A percentile compares a stretch with the other conserved stretches of the same genome.
Evolutionary conservation across 2,888 invertebrate species (phyloP).

Genomic region (Xylota sylvarum): DNA sequence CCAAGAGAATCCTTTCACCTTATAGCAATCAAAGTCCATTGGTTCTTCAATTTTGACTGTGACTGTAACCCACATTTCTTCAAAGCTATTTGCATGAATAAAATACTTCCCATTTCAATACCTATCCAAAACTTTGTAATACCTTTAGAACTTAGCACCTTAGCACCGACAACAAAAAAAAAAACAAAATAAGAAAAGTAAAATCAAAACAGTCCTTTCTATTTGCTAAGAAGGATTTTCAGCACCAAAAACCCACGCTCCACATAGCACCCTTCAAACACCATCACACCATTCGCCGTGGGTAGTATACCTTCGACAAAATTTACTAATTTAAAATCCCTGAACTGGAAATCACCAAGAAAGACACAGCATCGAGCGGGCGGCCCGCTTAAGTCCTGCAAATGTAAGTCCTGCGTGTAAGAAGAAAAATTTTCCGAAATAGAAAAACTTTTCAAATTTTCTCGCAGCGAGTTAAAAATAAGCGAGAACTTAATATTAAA

Average conservation of each 20-base stretch:
- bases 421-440: conserved; percentile 48
- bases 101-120: background rate
- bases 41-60: background rate
- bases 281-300: background rate
- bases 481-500: conserved; percentile 70
- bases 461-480: conserved; percentile 69
- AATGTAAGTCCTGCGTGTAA: no score
- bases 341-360: conserved; percentile 68
- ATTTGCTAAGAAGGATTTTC: conserved; percentile 32
- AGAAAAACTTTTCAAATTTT: conserved; percentile 75
- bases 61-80: background rate
- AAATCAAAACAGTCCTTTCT: background rate
- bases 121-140: conserved; percentile 42
- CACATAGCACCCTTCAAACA: conserved; percentile 6
- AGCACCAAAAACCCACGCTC: background rate
- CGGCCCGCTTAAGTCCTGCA: conserved; percentile 16
- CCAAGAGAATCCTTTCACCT: no score
- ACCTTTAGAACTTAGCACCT: conserved; percentile 34
- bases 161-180: background rate
- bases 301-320: conserved; percentile 26
- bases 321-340: conserved; percentile 70
- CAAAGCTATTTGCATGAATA: background rate
- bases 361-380: conserved; percentile 22
- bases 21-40: no score
- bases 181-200: no score